Percentiles rank a stretch among this genome's conserved stretches.
Conservation (phyloP, 2,797 vertebrate genomes). For the Myotis pilosus region DNA sequence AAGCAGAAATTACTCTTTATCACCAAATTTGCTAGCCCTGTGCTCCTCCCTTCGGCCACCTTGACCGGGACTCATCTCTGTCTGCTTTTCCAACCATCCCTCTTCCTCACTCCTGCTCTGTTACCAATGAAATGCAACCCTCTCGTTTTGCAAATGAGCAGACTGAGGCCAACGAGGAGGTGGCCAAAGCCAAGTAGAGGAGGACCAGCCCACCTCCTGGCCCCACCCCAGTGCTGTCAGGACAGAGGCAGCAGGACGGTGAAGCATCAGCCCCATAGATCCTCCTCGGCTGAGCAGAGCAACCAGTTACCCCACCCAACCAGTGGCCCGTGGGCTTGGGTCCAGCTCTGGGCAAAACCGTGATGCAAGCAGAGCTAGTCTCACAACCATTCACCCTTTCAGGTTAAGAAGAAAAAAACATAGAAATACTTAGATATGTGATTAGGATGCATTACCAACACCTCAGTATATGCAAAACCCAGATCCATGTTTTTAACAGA, state of each 20-base stretch:
- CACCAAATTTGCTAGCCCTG: not conserved
- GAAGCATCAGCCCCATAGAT: not conserved
- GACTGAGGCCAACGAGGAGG: not conserved
- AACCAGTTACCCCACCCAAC: not conserved
- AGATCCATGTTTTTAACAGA: not conserved
- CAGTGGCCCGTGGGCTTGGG: not conserved
- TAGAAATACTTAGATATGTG: not conserved
- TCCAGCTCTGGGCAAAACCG: not conserved
- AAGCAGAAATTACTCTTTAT: not conserved
- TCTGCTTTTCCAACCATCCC: not conserved
- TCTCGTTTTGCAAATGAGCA: not conserved
- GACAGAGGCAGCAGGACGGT: not conserved
- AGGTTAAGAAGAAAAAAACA: not conserved
- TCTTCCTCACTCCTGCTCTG: not conserved
- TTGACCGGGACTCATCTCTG: not conserved
- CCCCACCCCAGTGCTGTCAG: not conserved
- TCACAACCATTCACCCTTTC: not conserved
- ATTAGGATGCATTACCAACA: not conserved
- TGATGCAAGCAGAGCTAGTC: not conserved
- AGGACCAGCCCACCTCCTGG: not conserved
- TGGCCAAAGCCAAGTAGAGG: not conserved
- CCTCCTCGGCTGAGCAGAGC: not conserved
- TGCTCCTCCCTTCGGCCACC: not conserved
- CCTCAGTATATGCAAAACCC: not conserved
- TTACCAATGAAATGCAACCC: not conserved